Percentiles rank a stretch among this genome's conserved stretches.
Evolutionary conservation across 2,113 vertebrate genomes (phyloP).

Genomic region (Trematomus loennbergii): DNA sequence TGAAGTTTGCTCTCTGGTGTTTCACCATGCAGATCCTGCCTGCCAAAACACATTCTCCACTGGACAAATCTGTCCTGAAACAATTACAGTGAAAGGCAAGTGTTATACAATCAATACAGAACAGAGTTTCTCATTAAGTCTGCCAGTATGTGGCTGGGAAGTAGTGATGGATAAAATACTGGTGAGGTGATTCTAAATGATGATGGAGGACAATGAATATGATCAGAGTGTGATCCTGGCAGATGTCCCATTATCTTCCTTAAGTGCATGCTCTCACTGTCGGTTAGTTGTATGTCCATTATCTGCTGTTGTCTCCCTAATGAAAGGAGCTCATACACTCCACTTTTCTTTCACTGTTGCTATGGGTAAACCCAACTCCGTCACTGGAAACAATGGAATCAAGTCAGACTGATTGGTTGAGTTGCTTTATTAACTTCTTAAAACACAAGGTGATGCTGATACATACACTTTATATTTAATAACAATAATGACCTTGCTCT

Average conservation of each 20-base stretch:
- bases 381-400: neutral
- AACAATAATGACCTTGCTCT: too few species aligned
- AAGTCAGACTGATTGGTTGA: neutral
- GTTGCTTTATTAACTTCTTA: neutral
- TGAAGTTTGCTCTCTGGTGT: constrained; percentile 57
- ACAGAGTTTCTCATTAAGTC: constrained; percentile 70
- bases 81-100: constrained; percentile 72
- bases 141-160: constrained; percentile 65
- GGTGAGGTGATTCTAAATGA: constrained; percentile 64
- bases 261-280: constrained; percentile 47
- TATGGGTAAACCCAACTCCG: neutral
- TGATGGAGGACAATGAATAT: constrained; percentile 74
- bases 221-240: constrained; percentile 69
- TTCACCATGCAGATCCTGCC: constrained; percentile 50
- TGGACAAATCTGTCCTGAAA: constrained; percentile 64
- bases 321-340: constrained; percentile 1
- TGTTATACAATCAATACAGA: constrained; percentile 64
- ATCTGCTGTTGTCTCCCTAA: constrained; percentile 27
- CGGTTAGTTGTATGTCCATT: constrained; percentile 41
- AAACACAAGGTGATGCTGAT: too few species aligned
- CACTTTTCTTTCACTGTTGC: constrained; percentile 1
- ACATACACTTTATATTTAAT: too few species aligned
- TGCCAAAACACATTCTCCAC: constrained; percentile 56
- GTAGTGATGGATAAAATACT: constrained; percentile 65
- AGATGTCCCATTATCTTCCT: constrained; percentile 60